phyloP scores from a whole-genome alignment of 2,797 vertebrate genomes.

The Ctenochaetus hawaiiensis region DNA sequence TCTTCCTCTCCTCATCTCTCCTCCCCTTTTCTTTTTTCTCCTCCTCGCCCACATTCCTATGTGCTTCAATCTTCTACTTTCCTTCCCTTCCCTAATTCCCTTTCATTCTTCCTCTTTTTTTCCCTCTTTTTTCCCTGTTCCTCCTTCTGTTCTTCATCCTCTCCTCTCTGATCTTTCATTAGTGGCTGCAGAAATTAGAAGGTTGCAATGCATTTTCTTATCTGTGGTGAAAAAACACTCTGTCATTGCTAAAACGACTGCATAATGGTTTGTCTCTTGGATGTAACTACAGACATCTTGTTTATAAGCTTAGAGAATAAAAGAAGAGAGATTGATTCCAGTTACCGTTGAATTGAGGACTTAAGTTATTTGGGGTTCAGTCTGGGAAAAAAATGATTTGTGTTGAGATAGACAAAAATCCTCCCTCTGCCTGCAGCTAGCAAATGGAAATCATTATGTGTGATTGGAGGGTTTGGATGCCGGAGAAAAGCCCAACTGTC shows the following conservation, averaged over 20 bases:
- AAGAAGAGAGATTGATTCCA: slow-evolving; percentile 5
- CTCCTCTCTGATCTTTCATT: slow-evolving; percentile 8
- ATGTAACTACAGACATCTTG: slow-evolving; percentile 17
- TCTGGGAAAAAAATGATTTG: slow-evolving; percentile 38
- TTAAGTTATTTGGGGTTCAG: slow-evolving; percentile 39
- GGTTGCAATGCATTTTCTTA: slow-evolving; percentile 3
- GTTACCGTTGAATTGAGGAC: slow-evolving; percentile 32
- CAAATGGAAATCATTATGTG: slow-evolving; percentile 78
- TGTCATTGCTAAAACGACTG: slow-evolving; percentile 6
- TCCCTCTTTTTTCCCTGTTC: neutral
- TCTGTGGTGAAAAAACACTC: slow-evolving; percentile 12
- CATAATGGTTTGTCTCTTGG: slow-evolving; percentile 4
- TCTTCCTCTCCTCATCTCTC: too few species aligned
- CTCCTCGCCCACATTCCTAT: neutral
- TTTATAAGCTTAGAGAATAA: slow-evolving; percentile 20
- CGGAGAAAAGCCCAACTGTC: slow-evolving; percentile 50
- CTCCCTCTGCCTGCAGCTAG: slow-evolving; percentile 51
- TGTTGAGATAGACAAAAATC: slow-evolving; percentile 46
- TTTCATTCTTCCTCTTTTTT: neutral
- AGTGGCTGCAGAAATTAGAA: slow-evolving; percentile 9
- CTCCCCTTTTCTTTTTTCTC: neutral
- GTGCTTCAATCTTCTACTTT: neutral
- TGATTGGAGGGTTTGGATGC: slow-evolving; percentile 75
- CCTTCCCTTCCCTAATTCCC: neutral
- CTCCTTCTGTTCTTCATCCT: neutral